phyloP scores from a whole-genome alignment of 2,888 invertebrate genomes.

The Gibbula magus region DNA sequence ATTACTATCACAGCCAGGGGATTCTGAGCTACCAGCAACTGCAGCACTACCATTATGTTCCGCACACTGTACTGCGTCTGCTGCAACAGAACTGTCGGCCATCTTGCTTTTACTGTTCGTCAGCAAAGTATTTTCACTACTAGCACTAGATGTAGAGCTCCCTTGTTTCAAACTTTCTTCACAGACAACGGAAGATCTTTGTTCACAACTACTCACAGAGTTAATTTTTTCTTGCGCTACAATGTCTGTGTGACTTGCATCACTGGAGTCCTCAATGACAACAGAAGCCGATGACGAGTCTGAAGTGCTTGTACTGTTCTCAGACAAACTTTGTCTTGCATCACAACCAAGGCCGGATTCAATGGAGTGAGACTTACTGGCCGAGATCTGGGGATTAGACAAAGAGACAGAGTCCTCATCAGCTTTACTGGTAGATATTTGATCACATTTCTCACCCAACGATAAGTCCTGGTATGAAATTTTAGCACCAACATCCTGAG shows the following conservation, averaged over 20 bases:
- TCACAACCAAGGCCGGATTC: too few species aligned
- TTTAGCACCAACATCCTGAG: constrained; percentile 10
- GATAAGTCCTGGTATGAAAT: neutral
- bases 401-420: neutral
- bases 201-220: too few species aligned
- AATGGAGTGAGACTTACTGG: neutral
- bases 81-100: neutral
- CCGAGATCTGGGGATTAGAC: neutral
- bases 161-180: neutral
- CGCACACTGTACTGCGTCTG: neutral
- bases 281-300: too few species aligned
- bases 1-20: constrained; percentile 63
- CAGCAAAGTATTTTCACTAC: neutral
- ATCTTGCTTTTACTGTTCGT: too few species aligned
- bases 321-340: too few species aligned
- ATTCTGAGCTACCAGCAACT: constrained; percentile 35
- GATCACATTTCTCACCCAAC: neutral
- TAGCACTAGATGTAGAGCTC: neutral
- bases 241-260: neutral
- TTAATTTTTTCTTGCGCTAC: neutral
- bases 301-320: too few species aligned
- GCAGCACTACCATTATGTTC: neutral
- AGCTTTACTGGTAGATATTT: neutral
- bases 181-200: neutral
- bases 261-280: neutral